phyloP scores from a whole-genome alignment of 2,888 invertebrate genomes.

The Hetaerina titia region DNA sequence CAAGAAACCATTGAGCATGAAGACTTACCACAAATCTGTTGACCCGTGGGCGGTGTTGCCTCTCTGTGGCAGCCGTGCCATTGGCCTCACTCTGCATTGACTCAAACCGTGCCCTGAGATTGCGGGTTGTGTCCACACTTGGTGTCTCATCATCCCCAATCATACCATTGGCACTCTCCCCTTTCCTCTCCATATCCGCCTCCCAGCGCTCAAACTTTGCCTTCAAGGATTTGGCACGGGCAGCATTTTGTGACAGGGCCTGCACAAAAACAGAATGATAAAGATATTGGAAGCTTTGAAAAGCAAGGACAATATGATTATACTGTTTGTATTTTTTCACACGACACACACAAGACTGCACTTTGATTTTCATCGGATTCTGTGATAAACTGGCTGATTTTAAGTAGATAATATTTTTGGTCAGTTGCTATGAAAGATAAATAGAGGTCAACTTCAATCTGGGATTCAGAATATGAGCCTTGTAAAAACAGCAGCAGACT shows the following conservation, averaged over 20 bases:
- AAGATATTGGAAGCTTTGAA: background rate
- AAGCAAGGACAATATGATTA: background rate
- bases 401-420: no score
- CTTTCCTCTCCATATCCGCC: slow-evolving; percentile 74
- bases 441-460: no score
- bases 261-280: slow-evolving; percentile 73
- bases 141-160: slow-evolving; percentile 79
- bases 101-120: slow-evolving; percentile 87
- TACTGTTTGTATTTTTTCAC: background rate
- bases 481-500: no score
- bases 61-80: slow-evolving; percentile 77
- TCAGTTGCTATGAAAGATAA: no score
- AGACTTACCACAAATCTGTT: slow-evolving; percentile 94
- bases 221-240: slow-evolving; percentile 89
- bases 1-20: slow-evolving; percentile 68
- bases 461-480: no score
- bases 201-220: slow-evolving; percentile 95
- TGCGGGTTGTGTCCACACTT: slow-evolving; percentile 91
- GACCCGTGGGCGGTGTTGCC: slow-evolving; percentile 82
- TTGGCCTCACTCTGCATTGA: slow-evolving; percentile 83
- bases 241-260: slow-evolving; percentile 84
- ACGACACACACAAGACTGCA: background rate
- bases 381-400: no score
- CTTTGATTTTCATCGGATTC: no score
- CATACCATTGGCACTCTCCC: slow-evolving; percentile 72